Evolutionary conservation across 2,888 invertebrate species (phyloP).

Genomic region (Lissocephala sabroskyi): DNA sequence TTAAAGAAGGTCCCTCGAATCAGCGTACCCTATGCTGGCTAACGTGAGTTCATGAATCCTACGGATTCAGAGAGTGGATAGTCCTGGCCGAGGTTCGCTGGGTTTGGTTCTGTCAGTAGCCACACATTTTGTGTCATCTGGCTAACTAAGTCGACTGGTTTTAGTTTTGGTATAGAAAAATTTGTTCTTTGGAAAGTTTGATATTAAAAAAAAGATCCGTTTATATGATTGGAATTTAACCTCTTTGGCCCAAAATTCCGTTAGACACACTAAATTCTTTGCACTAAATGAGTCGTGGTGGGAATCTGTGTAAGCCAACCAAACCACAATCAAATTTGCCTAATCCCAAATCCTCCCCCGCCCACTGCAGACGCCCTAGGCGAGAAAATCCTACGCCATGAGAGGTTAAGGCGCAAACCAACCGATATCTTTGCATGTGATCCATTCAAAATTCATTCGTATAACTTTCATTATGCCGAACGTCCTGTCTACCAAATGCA

Average conservation of each 20-base stretch:
- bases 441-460: conserved; percentile 68
- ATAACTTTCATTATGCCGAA: conserved; percentile 67
- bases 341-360: too few relatives aligned
- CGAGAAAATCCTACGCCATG: conserved; percentile 33
- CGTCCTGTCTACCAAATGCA: conserved; percentile 41
- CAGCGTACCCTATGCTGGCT: conserved; percentile 11
- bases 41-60: too few relatives aligned
- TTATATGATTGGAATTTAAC: conserved; percentile 1
- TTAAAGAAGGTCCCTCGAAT: conserved; percentile 48
- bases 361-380: conserved; percentile 17
- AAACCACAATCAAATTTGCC: too few relatives aligned
- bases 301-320: conserved; percentile 26
- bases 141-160: background rate
- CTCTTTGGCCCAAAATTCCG: conserved; percentile 12
- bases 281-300: conserved; percentile 33
- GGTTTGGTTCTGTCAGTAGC: too few relatives aligned
- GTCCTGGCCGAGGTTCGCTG: too few relatives aligned
- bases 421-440: conserved; percentile 61
- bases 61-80: too few relatives aligned
- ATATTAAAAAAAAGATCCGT: conserved; percentile 3
- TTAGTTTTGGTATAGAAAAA: background rate
- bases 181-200: conserved; percentile 13
- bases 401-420: background rate
- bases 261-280: conserved; percentile 30
- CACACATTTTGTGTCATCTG: conserved; percentile 2